A percentile compares a stretch with the other conserved stretches of the same genome.
phyloP scores from a whole-genome alignment of 2,888 invertebrate species.

The Rhagonycha fulva region DNA sequence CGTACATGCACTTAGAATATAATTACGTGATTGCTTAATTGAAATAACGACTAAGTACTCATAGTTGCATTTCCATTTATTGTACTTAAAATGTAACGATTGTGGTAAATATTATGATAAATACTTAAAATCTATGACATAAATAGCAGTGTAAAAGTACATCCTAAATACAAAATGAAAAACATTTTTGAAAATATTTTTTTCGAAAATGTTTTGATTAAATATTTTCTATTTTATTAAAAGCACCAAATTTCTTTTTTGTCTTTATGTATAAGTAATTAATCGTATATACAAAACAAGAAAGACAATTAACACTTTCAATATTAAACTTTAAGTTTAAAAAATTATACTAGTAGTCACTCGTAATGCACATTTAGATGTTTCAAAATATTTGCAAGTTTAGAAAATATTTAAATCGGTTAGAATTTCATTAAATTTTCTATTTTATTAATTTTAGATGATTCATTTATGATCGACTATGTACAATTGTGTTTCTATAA shows the following conservation, averaged over 20 bases:
- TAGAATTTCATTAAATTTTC: neutral
- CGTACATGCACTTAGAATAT: conserved; percentile 23
- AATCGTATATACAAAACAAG: neutral
- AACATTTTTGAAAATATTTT: conserved; percentile 8
- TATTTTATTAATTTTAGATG: neutral
- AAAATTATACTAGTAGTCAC: neutral
- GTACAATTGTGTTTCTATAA: neutral
- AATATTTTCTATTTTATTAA: conserved; percentile 5
- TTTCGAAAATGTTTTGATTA: neutral
- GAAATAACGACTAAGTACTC: conserved; percentile 14
- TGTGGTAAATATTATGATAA: conserved; percentile 7
- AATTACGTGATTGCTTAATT: conserved; percentile 17
- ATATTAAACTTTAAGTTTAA: neutral
- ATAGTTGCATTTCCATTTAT: conserved; percentile 18
- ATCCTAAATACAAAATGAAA: conserved; percentile 1
- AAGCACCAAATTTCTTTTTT: conserved; percentile 15
- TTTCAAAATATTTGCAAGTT: neutral
- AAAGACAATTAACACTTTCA: conserved; percentile 5
- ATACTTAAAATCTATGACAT: conserved; percentile 19
- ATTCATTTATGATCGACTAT: neutral
- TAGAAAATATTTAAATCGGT: neutral
- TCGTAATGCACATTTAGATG: neutral
- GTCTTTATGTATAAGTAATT: neutral
- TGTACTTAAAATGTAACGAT: conserved; percentile 13
- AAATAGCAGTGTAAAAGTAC: conserved; percentile 14